phyloP scores from a whole-genome alignment of 2,113 vertebrate genomes.

The Sphyrna mokarran region DNA sequence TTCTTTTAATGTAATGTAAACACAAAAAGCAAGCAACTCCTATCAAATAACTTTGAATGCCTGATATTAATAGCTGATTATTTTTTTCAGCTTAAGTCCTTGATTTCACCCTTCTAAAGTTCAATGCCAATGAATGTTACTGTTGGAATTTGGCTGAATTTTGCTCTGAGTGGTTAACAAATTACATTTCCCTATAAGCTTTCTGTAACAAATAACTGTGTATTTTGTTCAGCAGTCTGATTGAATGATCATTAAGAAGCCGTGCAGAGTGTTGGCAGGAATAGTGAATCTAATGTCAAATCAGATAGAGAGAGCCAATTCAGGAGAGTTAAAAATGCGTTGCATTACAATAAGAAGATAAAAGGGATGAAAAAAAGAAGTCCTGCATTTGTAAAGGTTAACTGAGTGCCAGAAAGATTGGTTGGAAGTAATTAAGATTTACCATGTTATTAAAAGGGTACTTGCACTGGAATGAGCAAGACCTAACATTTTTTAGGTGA shows the following conservation, averaged over 20 bases:
- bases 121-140: background rate
- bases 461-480: background rate
- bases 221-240: background rate
- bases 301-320: background rate
- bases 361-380: background rate
- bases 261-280: background rate
- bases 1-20: background rate
- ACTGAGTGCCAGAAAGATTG: background rate
- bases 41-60: slow-evolving; percentile 15
- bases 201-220: background rate
- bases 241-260: background rate
- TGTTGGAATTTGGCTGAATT: background rate
- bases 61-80: background rate
- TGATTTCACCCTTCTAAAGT: slow-evolving; percentile 12
- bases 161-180: background rate
- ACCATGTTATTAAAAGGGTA: background rate
- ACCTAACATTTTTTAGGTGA: background rate
- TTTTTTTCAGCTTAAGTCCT: background rate
- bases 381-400: background rate
- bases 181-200: background rate
- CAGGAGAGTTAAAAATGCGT: background rate
- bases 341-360: background rate
- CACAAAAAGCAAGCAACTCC: background rate
- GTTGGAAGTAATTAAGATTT: background rate
- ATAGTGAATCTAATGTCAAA: background rate